These are phyloP conservation scores for Nymphalis polychloros DNA, from an alignment of 2,888 invertebrate genomes.

Conservation along the genomic window DNA sequence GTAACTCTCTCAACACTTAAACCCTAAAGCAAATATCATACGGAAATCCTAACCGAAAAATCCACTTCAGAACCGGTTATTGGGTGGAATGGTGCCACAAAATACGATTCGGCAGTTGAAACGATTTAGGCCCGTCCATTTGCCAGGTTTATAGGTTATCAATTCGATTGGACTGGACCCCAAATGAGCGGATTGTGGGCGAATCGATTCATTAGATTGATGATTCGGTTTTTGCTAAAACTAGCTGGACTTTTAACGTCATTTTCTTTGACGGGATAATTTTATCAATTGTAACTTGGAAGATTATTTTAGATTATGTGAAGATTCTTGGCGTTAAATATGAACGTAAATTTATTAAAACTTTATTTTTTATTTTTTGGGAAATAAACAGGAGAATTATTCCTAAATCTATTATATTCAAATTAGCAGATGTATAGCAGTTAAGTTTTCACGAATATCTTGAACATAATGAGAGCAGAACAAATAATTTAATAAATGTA, in stretches of 20 bases:
- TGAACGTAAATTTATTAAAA: no score
- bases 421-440: no score
- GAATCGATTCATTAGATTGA: constrained; percentile 23
- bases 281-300: background rate
- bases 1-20: constrained; percentile 11
- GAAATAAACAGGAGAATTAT: no score
- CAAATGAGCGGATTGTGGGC: constrained; percentile 32
- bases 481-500: no score
- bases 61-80: constrained; percentile 47
- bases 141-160: constrained; percentile 49
- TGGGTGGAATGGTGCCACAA: constrained; percentile 58
- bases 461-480: no score
- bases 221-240: constrained; percentile 17
- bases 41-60: constrained; percentile 14
- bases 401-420: no score
- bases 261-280: background rate
- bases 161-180: constrained; percentile 51
- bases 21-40: constrained; percentile 9
- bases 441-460: no score
- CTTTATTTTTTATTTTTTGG: no score
- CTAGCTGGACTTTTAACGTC: background rate
- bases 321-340: background rate
- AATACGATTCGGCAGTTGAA: constrained; percentile 61
- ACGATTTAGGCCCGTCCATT: constrained; percentile 65
- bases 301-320: background rate